Percentiles rank a stretch among this genome's conserved stretches.
phyloP scores from a whole-genome alignment of 2,113 vertebrate genomes.

The Larimichthys polyactis region DNA sequence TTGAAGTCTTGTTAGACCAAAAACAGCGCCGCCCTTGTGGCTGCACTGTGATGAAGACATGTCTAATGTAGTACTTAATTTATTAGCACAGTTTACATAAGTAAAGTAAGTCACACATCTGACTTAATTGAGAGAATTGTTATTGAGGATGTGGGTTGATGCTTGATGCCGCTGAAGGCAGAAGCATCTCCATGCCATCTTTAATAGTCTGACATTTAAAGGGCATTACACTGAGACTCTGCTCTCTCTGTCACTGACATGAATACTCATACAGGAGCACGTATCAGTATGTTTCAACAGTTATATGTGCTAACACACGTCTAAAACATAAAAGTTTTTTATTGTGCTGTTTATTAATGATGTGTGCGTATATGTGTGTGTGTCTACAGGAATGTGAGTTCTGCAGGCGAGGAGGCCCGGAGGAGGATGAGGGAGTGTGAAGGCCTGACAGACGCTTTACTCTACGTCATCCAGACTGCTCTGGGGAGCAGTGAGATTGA shows the following conservation, averaged over 20 bases:
- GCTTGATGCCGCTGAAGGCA: constrained; percentile 20
- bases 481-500: constrained; percentile 99
- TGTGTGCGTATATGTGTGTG: not conserved
- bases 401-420: constrained; percentile 98
- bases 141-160: not conserved
- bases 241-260: constrained; percentile 9
- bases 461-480: constrained; percentile 97
- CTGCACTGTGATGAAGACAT: too few relatives aligned
- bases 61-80: not conserved
- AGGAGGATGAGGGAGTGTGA: constrained; percentile 98
- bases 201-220: constrained; percentile 65
- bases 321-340: not conserved
- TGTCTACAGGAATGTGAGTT: constrained; percentile 95
- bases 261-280: not conserved
- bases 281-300: constrained; percentile 7
- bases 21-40: too few relatives aligned
- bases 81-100: constrained; percentile 5
- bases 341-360: constrained; percentile 23
- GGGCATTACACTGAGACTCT: constrained; percentile 31
- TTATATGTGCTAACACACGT: not conserved
- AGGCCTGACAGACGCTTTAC: constrained; percentile 96
- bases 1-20: too few relatives aligned
- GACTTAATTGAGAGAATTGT: not conserved
- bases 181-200: constrained; percentile 23
- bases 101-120: not conserved